Base-by-base conservation (phyloP, 1,140 invertebrate genomes). In the Drosophila bocqueti region DNA sequence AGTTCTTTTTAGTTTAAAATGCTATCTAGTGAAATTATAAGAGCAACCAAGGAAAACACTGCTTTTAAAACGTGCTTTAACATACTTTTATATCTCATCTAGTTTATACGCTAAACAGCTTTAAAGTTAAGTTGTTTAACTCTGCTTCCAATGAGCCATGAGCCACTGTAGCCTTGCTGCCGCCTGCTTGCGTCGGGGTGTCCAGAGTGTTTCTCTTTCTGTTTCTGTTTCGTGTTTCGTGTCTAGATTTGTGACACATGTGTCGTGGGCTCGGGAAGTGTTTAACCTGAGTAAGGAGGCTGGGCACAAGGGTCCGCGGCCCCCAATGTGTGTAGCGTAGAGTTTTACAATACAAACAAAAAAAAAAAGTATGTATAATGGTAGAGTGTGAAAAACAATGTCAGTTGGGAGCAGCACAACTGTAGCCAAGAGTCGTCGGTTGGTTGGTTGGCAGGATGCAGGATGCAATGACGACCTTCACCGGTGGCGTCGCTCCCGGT, bases 251-350 rank as follows among this genome's bases (percentile, higher is more conserved):
- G 16, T 76, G 43, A 29, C 36, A 38, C 42, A 36, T 64, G 62
- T 57, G 62, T 57, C 36, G 36, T 54, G 67, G 66, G 38, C 11
- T 68, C 64, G 58, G 58, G 58, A 40, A 66, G 63, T 76, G 60
- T 76, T 45, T 62, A 83, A 86, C 83, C 83, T 86, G 83, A 86
- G 83, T 87, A 80, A 34, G 55, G 55, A 79, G 69, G 63, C 54
- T 36, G 55, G 45, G 38, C 62, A 34, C 5, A 8, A 3, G 6
- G 2, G 36, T 21, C 21, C 29, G 21, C 38, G 21, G 38, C 68
- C 60, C 45, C 55, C 38, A 43, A 61, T 52, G 45, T 52, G 45
- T 45, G 46, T 61, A 29, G 21, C 38, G 59, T 55, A 29, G 16
- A 24, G 47, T 6, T 36, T 42, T 43, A 43, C 16, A 63, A 67